Evolutionary conservation across 2,797 vertebrate species (phyloP), one percentile per base, ranked within the genome.

Genomic region (Acipenser ruthenus): DNA sequence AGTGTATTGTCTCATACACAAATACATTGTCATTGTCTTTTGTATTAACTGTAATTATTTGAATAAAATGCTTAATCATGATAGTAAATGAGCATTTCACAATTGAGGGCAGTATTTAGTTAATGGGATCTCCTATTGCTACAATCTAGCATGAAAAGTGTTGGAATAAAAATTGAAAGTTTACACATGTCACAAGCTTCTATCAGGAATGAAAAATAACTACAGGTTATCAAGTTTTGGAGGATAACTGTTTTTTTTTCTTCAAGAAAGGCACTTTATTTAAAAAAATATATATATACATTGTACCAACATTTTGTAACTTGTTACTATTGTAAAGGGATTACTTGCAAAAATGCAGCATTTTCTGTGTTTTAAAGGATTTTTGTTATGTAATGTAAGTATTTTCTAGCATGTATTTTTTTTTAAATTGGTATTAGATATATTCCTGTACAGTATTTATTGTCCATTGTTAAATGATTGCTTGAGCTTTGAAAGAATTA

Each of bases 381-480:
- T 67, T 73, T 78, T 78, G 1, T 18, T 18, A 71, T 67, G 69
- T 77, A 68, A 73, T 79, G 70, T 80, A 75, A 64, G 49, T 71
- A 79, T 80, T 72, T 74, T 73, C 50, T 78, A 80, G 83, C 84
- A 85, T 83, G 79, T 77, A 80, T 86, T 81, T 84, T 77, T 79
- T 79, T 83, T 84, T 77, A 50, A 23, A 78, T 74, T 84, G 78
- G 78, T 82, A 79, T 82, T 85, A 83, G 83, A 79, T 85, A 79
- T 83, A 71, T 81, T 83, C 78, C 82, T 90, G 88, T 90, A 90
- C 87, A 91, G 88, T 91, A 90, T 90, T 91, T 91, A 90, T 91
- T 90, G 82, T 85, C 75, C 76, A 68, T 50, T 86, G 84, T 84
- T 74, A 67, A 80, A 72, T 72, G 73, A 83, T 80, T 80, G 74